phyloP scores from a whole-genome alignment of 2,113 vertebrate genomes.

The Tetrax tetrax region DNA sequence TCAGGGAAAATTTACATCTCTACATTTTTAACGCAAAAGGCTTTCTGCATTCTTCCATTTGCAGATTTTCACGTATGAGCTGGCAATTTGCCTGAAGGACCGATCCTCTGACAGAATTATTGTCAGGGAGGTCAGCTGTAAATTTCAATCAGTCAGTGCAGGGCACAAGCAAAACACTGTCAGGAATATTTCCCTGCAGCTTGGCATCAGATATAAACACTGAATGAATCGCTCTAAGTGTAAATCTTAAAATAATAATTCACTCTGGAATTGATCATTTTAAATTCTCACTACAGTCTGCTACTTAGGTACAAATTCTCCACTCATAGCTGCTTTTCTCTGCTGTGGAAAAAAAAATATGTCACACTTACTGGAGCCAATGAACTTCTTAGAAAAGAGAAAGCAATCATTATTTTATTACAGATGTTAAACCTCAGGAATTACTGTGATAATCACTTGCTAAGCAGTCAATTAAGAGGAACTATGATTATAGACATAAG shows the following conservation, averaged over 20 bases:
- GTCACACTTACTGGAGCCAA: neutral
- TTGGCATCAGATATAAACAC: slow-evolving; percentile 7
- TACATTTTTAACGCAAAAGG: neutral
- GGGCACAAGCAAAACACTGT: slow-evolving; percentile 27
- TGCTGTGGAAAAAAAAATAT: neutral
- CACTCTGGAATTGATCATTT: neutral
- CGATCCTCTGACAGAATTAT: slow-evolving; percentile 32
- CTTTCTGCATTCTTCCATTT: slow-evolving; percentile 16
- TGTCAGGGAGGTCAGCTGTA: slow-evolving; percentile 36
- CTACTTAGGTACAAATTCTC: neutral
- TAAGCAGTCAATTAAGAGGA: slow-evolving; percentile 11
- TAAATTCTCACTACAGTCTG: neutral
- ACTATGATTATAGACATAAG: neutral
- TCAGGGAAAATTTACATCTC: slow-evolving; percentile 34
- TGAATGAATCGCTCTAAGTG: neutral
- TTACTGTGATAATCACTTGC: slow-evolving; percentile 5
- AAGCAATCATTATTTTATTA: slow-evolving; percentile 23
- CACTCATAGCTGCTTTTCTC: neutral
- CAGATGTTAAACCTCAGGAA: neutral
- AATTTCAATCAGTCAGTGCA: slow-evolving; percentile 45
- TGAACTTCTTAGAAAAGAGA: neutral
- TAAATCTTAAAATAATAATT: slow-evolving; percentile 35
- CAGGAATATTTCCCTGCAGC: slow-evolving; percentile 36
- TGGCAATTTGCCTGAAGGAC: slow-evolving; percentile 28
- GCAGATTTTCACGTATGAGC: slow-evolving; percentile 36